phyloP scores from a whole-genome alignment of 2,113 vertebrate genomes.

The Eleginops maclovinus region DNA sequence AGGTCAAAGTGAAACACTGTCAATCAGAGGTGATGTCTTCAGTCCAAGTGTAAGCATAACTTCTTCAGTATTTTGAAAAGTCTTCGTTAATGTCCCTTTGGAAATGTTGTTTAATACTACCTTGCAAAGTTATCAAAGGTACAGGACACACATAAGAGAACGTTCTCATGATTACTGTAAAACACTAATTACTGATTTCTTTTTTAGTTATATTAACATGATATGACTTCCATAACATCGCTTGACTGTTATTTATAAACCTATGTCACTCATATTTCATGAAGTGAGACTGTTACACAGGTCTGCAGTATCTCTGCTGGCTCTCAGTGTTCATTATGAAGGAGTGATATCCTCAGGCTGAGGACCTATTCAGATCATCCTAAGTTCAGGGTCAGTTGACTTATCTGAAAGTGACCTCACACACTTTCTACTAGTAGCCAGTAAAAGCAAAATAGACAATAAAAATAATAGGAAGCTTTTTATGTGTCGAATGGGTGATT shows the following conservation, averaged over 20 bases:
- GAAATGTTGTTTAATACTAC: not conserved
- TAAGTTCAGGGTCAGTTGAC: constrained; percentile 15
- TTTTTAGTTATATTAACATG: not conserved
- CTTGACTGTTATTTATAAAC: not conserved
- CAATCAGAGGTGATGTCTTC: constrained; percentile 11
- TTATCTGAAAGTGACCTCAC: constrained; percentile 12
- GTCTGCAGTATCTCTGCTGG: not conserved
- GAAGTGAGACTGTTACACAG: not conserved
- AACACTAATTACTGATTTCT: not conserved
- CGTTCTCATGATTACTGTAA: not conserved
- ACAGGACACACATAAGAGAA: not conserved
- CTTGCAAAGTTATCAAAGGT: not conserved
- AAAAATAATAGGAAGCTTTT: not conserved
- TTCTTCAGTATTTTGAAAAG: not conserved
- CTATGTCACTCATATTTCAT: not conserved
- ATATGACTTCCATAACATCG: not conserved
- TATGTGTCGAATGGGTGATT: not conserved
- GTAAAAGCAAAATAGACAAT: not conserved
- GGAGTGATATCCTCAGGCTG: constrained; percentile 46
- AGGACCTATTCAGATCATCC: constrained; percentile 23
- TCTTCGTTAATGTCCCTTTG: not conserved
- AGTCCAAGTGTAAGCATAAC: not conserved
- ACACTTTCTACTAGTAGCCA: not conserved
- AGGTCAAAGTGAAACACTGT: not conserved
- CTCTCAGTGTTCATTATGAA: not conserved